phyloP scores from a whole-genome alignment of 2,888 invertebrate species.

The Pseudococcus longispinus region DNA sequence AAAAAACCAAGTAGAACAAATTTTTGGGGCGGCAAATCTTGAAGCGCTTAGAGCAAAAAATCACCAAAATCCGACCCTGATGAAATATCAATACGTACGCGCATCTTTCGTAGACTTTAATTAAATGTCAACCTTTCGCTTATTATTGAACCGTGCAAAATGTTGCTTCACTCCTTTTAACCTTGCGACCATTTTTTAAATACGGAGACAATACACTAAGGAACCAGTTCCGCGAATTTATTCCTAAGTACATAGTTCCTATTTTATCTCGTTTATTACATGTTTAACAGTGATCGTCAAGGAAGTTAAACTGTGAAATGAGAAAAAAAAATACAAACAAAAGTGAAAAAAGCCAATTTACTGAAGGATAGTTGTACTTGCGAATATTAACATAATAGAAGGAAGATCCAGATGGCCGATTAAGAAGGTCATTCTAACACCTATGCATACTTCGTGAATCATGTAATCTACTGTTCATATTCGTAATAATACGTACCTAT shows the following conservation, averaged over 20 bases:
- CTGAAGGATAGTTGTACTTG: constrained; percentile 12
- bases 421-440: constrained; percentile 14
- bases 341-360: constrained; percentile 18
- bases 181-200: not conserved
- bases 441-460: not conserved
- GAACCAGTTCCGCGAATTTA: constrained; percentile 3
- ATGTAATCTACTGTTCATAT: not conserved
- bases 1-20: no score
- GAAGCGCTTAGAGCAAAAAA: no score
- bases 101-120: not conserved
- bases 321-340: constrained; percentile 33
- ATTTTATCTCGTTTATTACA: not conserved
- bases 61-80: no score
- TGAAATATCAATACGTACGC: not conserved
- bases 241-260: not conserved
- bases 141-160: not conserved
- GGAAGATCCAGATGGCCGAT: constrained; percentile 30
- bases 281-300: not conserved
- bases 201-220: not conserved
- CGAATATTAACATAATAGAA: constrained; percentile 34
- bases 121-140: constrained; percentile 5
- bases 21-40: no score
- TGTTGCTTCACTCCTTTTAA: not conserved
- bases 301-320: constrained; percentile 29
- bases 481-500: not conserved